These are phyloP conservation scores for Margaritifera margaritifera DNA, from an alignment of 2,888 invertebrate genomes.

Conservation along the genomic window DNA sequence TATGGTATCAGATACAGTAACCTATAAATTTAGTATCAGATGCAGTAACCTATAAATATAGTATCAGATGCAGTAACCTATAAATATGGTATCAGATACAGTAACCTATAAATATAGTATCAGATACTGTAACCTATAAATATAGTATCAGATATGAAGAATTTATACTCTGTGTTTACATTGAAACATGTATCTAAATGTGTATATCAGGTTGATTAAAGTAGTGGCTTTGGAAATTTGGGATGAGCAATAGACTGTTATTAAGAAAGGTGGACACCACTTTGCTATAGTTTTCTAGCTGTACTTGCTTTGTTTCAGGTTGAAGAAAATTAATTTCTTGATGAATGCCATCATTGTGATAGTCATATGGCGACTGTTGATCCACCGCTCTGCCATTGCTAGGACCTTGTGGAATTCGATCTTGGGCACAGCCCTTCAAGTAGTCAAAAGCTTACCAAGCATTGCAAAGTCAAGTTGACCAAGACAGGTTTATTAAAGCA, in stretches of 20 bases:
- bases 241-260: not conserved
- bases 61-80: not conserved
- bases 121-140: not conserved
- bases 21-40: not conserved
- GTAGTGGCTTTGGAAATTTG: not conserved
- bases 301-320: slow-evolving; percentile 44
- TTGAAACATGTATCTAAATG: not conserved
- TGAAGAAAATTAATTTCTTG: slow-evolving; percentile 65
- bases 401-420: slow-evolving; percentile 71
- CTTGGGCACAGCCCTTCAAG: slow-evolving; percentile 65
- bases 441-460: slow-evolving; percentile 67
- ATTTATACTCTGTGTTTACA: not conserved
- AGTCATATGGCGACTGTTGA: slow-evolving; percentile 68
- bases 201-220: not conserved
- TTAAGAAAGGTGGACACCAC: not conserved
- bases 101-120: not conserved
- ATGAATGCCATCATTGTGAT: slow-evolving; percentile 67
- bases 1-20: not conserved
- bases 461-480: slow-evolving; percentile 40
- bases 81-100: not conserved
- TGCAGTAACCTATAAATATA: too few relatives aligned
- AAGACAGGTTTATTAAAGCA: too few relatives aligned
- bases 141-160: not conserved
- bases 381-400: slow-evolving; percentile 68
- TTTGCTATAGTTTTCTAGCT: not conserved